Base-by-base conservation (phyloP, 2,797 vertebrate species). In the Dipus sagitta region DNA sequence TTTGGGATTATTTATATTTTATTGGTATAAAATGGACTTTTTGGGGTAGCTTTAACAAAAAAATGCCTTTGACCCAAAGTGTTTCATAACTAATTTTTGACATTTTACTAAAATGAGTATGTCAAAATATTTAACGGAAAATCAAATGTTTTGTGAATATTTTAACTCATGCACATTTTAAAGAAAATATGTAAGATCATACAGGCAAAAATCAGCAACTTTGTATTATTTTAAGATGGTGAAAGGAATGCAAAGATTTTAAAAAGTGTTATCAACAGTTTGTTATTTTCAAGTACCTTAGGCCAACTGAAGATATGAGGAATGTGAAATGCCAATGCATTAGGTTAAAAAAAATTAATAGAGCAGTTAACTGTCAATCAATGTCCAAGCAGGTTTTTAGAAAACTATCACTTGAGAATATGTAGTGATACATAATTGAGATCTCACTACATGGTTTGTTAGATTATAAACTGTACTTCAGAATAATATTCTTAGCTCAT, bases 1-100 rank as follows among this genome's bases (percentile, higher is more conserved):
- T 95, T 95, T 94, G 94, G 72, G 24, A 92, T 13, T 93, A 92
- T 96, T 95, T 94, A 67, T 93, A 82, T 95, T 95, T 96, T 95
- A 93, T 86, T 93, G 42, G 9, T 74, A 5, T 93, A 90, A 95
- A 90, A 75, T 90, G 30, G 68, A 68, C 62, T 86, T 85, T 83
- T 80, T n/a, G 42, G 38, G 17, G 76, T 90, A 72, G 64, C 42
- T 96, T 93, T 92, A 92, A 81, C 91, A 87, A 80, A 92, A 47
- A 47, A 93, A 88, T 23, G 52, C 88, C 52, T 82, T 76, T 93
- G 78, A 87, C 95, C 67, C n/a, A 32, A 80, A 84, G 72, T 92
- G 47, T 91, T 96, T 94, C 60, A 68, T 91, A 92, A 58, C 77
- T 95, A 85, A 94, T 47, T 91, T 96, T 80, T 76, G 68, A 83